Evolutionary conservation across 2,797 vertebrate genomes (phyloP).

Genomic region (Crenichthys baileyi): DNA sequence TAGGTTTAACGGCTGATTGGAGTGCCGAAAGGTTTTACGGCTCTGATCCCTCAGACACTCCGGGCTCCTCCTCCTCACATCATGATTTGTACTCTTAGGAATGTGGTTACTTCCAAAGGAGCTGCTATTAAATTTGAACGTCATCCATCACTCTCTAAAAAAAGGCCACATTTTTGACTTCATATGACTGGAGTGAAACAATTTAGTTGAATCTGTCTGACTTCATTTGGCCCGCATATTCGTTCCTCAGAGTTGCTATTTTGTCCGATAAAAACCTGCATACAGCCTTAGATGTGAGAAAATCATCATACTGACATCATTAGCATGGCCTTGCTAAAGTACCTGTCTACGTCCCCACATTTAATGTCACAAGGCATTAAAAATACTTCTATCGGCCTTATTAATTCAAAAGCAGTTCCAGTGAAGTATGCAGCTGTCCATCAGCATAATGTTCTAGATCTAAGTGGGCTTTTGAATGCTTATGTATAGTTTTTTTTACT

Average conservation of each 20-base stretch:
- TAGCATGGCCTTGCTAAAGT: conserved; percentile 36
- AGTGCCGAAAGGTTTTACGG: conserved; percentile 34
- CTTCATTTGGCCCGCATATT: neutral
- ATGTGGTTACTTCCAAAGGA: conserved; percentile 6
- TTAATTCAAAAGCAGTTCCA: conserved; percentile 45
- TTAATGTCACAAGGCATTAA: conserved; percentile 35
- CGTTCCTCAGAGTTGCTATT: neutral
- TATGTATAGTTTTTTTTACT: conserved; percentile 13
- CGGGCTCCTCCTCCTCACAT: neutral
- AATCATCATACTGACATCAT: conserved; percentile 51
- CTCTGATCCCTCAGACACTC: conserved; percentile 6
- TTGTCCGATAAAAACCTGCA: conserved; percentile 23
- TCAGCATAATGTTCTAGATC: conserved; percentile 25
- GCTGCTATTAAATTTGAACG: conserved; percentile 18
- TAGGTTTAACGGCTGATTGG: conserved; percentile 14
- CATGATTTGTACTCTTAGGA: conserved; percentile 34
- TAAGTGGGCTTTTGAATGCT: conserved; percentile 37
- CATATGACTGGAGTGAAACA: neutral
- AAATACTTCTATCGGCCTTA: conserved; percentile 39
- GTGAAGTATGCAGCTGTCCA: conserved; percentile 25
- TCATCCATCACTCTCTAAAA: conserved; percentile 12
- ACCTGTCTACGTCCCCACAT: conserved; percentile 32
- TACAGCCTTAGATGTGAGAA: conserved; percentile 22
- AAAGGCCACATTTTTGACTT: neutral
- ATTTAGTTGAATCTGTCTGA: neutral